These are phyloP conservation scores for Megaceryle maxima DNA, from an alignment of 2,113 vertebrate genomes.

Conservation along the genomic window DNA sequence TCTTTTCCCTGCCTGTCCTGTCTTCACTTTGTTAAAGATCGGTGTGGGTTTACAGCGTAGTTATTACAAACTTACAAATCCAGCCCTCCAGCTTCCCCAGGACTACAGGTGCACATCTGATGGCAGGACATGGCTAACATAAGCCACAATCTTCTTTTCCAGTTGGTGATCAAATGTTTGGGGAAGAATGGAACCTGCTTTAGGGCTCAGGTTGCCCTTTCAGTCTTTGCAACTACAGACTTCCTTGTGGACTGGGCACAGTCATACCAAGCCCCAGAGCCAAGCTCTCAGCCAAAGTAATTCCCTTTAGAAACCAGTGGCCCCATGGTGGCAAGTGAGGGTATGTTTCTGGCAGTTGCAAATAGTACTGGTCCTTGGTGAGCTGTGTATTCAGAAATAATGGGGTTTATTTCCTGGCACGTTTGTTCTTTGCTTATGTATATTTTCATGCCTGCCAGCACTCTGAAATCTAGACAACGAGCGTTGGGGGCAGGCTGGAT, in stretches of 20 bases:
- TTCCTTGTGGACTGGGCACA: neutral
- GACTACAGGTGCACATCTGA: neutral
- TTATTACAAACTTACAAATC: neutral
- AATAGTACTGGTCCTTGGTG: neutral
- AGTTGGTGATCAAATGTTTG: neutral
- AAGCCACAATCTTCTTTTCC: neutral
- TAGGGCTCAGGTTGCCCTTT: neutral
- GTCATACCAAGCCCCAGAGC: neutral
- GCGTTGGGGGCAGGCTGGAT: neutral
- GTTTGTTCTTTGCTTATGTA: neutral
- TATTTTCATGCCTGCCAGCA: constrained; percentile 16
- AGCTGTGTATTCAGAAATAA: neutral
- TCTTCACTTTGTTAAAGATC: neutral
- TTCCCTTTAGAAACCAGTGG: neutral
- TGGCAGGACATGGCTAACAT: neutral
- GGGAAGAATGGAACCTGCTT: neutral
- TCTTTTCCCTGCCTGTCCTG: neutral
- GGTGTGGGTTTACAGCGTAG: neutral
- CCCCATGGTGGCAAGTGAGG: neutral
- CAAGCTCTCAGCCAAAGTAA: neutral
- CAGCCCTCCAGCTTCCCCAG: neutral
- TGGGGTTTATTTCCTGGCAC: neutral
- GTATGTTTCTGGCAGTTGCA: neutral
- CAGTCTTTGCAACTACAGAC: neutral
- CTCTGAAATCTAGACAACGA: neutral